phyloP scores from a whole-genome alignment of 2,888 invertebrate species.

The Yponomeuta malinellus region DNA sequence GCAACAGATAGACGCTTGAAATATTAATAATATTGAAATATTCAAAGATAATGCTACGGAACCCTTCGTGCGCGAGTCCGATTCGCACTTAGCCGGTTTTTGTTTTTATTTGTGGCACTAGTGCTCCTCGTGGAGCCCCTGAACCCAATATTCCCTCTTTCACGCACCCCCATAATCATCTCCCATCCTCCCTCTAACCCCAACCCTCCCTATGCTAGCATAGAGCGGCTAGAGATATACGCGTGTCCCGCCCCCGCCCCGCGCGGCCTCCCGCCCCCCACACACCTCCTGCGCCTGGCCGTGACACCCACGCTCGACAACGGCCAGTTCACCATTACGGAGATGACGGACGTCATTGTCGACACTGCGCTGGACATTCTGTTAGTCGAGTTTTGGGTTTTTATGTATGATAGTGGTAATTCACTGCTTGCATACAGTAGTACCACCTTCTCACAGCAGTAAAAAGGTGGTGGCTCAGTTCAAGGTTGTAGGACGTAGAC shows the following conservation, averaged over 20 bases:
- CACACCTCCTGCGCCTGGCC: slow-evolving; percentile 32
- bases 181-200: slow-evolving; percentile 14
- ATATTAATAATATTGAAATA: too few species aligned
- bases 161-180: not conserved
- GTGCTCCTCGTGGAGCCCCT: too few species aligned
- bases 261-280: slow-evolving; percentile 19
- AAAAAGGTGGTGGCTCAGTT: too few species aligned
- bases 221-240: slow-evolving; percentile 54
- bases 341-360: slow-evolving; percentile 29
- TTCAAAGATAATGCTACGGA: too few species aligned
- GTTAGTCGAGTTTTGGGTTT: not conserved
- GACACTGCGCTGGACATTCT: not conserved
- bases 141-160: too few species aligned
- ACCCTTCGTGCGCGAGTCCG: too few species aligned
- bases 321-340: slow-evolving; percentile 35
- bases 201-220: slow-evolving; percentile 31
- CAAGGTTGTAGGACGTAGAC: too few species aligned
- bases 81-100: too few species aligned
- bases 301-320: not conserved
- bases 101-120: too few species aligned
- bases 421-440: not conserved
- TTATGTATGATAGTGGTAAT: not conserved
- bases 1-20: too few species aligned
- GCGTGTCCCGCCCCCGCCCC: slow-evolving; percentile 29
- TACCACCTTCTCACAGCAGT: not conserved